Evolutionary conservation across 2,797 vertebrate genomes (phyloP).

Genomic region (Spondyliosoma cantharus): DNA sequence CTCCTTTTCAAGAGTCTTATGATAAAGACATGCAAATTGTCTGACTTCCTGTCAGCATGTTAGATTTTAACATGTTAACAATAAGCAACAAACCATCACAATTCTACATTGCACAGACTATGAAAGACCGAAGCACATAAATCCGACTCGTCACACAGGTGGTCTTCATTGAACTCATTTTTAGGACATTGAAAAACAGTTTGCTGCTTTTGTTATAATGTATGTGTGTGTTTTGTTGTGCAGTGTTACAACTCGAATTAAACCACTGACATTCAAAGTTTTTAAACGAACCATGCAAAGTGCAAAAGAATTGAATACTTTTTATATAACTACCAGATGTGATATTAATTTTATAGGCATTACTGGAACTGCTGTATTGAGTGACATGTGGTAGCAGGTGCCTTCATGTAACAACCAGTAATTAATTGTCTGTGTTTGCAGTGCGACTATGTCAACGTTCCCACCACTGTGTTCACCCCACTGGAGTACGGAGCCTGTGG

Average conservation of each 20-base stretch:
- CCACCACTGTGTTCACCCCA: slow-evolving; percentile 97
- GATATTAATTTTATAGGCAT: not conserved
- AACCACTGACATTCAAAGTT: not conserved
- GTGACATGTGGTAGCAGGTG: not conserved
- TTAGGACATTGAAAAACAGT: not conserved
- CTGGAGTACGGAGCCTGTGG: slow-evolving; percentile 96
- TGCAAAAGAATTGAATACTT: not conserved
- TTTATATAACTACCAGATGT: not conserved
- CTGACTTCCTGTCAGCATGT: not conserved
- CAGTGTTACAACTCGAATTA: not conserved
- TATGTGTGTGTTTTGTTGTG: not conserved
- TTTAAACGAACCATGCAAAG: not conserved
- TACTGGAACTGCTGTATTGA: no score
- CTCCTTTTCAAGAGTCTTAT: not conserved
- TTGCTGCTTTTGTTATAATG: not conserved
- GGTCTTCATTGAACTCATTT: not conserved
- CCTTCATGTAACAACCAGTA: not conserved
- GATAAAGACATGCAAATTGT: not conserved
- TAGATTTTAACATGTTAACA: not conserved
- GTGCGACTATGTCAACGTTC: slow-evolving; percentile 96
- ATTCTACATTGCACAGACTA: not conserved
- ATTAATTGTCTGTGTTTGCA: slow-evolving; percentile 64
- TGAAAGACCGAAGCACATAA: no score
- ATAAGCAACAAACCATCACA: not conserved
- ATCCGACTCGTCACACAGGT: not conserved